Evolutionary conservation across 1,140 invertebrate species (phyloP).

Genomic region (Hylyphantes graminicola): DNA sequence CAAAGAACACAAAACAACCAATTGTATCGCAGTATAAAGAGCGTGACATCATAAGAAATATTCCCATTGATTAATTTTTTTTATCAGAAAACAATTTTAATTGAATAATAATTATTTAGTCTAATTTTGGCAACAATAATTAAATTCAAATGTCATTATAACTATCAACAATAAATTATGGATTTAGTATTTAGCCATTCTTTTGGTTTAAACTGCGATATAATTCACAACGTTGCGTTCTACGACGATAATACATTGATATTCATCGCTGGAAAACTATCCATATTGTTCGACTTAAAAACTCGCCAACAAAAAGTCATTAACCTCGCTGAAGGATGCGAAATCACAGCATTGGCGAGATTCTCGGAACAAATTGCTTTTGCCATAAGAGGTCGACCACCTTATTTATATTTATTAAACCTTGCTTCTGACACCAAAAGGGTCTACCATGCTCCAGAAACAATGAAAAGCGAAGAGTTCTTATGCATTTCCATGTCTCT

Average conservation of each 20-base stretch:
- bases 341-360: constrained; percentile 6
- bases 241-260: constrained; percentile 13
- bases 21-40: too few relatives aligned
- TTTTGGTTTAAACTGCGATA: constrained; percentile 4
- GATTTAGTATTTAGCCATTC: constrained; percentile 18
- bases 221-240: constrained; percentile 4
- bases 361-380: not conserved
- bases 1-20: too few relatives aligned
- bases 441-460: not conserved
- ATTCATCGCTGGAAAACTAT: constrained; percentile 32
- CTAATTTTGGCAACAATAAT: too few relatives aligned
- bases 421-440: constrained; percentile 19
- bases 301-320: not conserved
- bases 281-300: constrained; percentile 19
- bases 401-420: constrained; percentile 24
- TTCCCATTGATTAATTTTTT: too few relatives aligned
- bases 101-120: too few relatives aligned
- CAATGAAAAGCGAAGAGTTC: not conserved
- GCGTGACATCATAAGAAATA: too few relatives aligned
- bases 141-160: too few relatives aligned
- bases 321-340: not conserved
- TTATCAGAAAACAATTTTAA: too few relatives aligned
- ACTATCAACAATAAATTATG: not conserved
- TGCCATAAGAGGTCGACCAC: not conserved
- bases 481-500: constrained; percentile 2